Evolutionary conservation across 2,888 invertebrate genomes (phyloP).

Genomic region (Dynastes grantii): DNA sequence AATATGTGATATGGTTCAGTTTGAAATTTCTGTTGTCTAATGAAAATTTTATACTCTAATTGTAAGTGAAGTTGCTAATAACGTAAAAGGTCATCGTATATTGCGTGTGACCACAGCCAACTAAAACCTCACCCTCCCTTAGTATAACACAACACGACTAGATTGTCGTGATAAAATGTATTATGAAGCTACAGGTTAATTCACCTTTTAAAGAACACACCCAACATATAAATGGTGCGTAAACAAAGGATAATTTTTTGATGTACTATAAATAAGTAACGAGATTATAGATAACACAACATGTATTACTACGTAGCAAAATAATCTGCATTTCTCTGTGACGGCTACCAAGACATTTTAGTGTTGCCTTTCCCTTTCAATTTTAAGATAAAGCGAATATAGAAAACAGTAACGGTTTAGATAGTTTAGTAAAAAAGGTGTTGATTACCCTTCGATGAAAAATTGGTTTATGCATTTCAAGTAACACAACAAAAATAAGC

Average conservation of each 20-base stretch:
- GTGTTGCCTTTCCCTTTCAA: too few species aligned
- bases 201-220: conserved; percentile 43
- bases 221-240: conserved; percentile 28
- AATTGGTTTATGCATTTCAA: too few species aligned
- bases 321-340: too few species aligned
- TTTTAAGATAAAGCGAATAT: too few species aligned
- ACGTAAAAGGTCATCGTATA: conserved; percentile 62
- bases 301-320: not conserved
- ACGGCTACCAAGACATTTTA: too few species aligned
- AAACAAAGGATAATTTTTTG: conserved; percentile 28
- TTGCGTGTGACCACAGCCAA: conserved; percentile 58
- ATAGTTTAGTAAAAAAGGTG: too few species aligned
- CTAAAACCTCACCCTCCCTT: conserved; percentile 58
- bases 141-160: conserved; percentile 59
- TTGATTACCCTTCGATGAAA: too few species aligned
- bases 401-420: too few species aligned
- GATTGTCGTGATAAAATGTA: conserved; percentile 52
- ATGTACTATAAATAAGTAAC: conserved; percentile 28
- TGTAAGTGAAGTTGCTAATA: conserved; percentile 52
- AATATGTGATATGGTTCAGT: not conserved
- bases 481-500: too few species aligned
- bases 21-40: not conserved
- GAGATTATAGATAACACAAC: not conserved
- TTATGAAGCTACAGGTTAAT: conserved; percentile 58
- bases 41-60: conserved; percentile 20